These are phyloP conservation scores for Crepidodera aurea DNA, from an alignment of 2,888 invertebrate genomes.

Conservation along the genomic window DNA sequence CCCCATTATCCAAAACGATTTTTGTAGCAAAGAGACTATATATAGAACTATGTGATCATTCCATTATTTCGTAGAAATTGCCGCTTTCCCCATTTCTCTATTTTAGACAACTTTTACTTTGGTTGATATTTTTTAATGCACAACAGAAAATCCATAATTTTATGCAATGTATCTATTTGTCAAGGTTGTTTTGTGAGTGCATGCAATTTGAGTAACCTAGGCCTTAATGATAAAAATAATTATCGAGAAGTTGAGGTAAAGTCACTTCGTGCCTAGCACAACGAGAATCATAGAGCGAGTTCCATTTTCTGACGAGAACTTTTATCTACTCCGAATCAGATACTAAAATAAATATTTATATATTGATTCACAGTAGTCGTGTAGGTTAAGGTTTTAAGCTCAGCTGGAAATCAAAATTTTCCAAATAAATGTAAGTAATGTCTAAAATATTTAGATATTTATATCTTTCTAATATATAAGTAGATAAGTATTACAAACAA, in stretches of 20 bases:
- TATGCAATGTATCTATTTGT: slow-evolving; percentile 17
- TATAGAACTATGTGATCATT: no score
- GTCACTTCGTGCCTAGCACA: slow-evolving; percentile 39
- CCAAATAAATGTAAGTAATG: no score
- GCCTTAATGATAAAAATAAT: slow-evolving; percentile 36
- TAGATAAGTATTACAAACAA: no score
- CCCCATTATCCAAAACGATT: no score
- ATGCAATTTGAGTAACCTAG: slow-evolving; percentile 33
- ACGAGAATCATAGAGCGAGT: slow-evolving; percentile 16
- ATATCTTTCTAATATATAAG: no score
- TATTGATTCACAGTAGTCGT: neutral
- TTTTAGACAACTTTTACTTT: neutral
- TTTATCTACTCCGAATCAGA: slow-evolving; percentile 19
- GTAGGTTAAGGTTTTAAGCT: no score
- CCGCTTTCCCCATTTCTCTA: no score
- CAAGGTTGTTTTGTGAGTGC: slow-evolving; percentile 28
- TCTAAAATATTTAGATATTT: no score
- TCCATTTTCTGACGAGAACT: slow-evolving; percentile 13
- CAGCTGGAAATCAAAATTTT: no score
- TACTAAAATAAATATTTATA: slow-evolving; percentile 15
- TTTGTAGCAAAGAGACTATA: no score
- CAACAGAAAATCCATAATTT: slow-evolving; percentile 15
- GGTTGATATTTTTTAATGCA: neutral
- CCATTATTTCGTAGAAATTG: no score
- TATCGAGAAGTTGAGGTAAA: slow-evolving; percentile 27